phyloP scores from a whole-genome alignment of 2,888 invertebrate species.

The Trichogramma evanescens region DNA sequence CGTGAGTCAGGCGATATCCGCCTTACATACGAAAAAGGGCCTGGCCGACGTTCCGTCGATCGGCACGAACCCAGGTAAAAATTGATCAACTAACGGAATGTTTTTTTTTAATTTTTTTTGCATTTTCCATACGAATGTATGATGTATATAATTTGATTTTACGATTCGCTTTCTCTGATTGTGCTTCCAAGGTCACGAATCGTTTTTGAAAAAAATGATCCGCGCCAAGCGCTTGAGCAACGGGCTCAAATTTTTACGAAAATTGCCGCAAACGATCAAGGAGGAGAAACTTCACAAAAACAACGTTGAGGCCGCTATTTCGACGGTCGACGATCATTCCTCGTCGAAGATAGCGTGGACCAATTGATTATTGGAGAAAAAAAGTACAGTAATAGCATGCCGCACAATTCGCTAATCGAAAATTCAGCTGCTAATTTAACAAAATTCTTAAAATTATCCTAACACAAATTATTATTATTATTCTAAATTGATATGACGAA shows the following conservation, averaged over 20 bases:
- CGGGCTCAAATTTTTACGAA: slow-evolving; percentile 12
- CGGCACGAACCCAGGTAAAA: slow-evolving; percentile 67
- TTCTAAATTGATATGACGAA: slow-evolving; percentile 3
- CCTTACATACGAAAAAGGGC: slow-evolving; percentile 52
- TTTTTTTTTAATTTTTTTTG: not conserved
- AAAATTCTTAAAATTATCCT: not conserved
- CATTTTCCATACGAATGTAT: too few relatives aligned
- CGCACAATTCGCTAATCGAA: not conserved
- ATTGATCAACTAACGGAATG: slow-evolving; percentile 16
- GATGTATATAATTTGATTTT: not conserved
- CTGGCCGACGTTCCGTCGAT: slow-evolving; percentile 51
- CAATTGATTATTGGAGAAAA: slow-evolving; percentile 2
- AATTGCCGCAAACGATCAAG: not conserved
- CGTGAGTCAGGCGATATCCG: slow-evolving; percentile 68
- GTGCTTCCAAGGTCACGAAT: slow-evolving; percentile 37
- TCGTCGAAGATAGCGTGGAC: slow-evolving; percentile 18
- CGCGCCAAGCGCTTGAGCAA: slow-evolving; percentile 25
- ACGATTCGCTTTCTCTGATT: too few relatives aligned
- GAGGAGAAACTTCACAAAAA: too few relatives aligned
- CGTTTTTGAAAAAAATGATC: slow-evolving; percentile 34
- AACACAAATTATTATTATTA: slow-evolving; percentile 1
- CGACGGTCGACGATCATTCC: slow-evolving; percentile 1
- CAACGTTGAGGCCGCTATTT: not conserved
- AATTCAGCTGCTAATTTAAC: not conserved
- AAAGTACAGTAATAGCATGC: not conserved